These are phyloP conservation scores for Lithophane semibrunnea DNA, from an alignment of 2,888 invertebrate genomes.

Conservation along the genomic window DNA sequence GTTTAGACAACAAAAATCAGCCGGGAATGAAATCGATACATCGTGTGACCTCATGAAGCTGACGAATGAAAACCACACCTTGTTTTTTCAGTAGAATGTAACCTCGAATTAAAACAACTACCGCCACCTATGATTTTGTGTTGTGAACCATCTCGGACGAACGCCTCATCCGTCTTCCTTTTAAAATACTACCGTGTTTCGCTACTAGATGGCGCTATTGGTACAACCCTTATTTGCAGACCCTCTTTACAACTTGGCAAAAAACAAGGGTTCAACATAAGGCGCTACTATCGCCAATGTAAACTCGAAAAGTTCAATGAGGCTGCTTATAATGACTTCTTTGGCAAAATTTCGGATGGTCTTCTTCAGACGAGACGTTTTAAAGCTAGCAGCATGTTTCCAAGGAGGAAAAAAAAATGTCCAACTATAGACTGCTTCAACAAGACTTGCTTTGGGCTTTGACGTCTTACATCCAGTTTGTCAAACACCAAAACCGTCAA, in stretches of 20 bases:
- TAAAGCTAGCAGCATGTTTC: background rate
- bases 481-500: background rate
- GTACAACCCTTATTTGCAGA: background rate
- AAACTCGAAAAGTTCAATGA: background rate
- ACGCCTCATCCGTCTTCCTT: background rate
- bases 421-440: background rate
- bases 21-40: background rate
- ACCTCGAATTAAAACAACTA: background rate
- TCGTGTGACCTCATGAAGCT: background rate
- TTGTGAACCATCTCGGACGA: background rate
- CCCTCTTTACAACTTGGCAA: background rate
- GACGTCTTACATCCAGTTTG: background rate
- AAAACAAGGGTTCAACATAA: background rate
- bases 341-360: background rate
- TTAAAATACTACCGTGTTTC: background rate
- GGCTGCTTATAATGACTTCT: no score
- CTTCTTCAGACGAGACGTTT: background rate
- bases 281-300: background rate
- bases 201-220: constrained; percentile 20
- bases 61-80: background rate
- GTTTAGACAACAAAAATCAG: background rate
- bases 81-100: background rate
- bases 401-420: background rate
- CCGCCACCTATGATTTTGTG: constrained; percentile 23
- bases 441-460: background rate